Conservation (phyloP, 2,888 invertebrate genomes). For the Anoplius nigerrimus region DNA sequence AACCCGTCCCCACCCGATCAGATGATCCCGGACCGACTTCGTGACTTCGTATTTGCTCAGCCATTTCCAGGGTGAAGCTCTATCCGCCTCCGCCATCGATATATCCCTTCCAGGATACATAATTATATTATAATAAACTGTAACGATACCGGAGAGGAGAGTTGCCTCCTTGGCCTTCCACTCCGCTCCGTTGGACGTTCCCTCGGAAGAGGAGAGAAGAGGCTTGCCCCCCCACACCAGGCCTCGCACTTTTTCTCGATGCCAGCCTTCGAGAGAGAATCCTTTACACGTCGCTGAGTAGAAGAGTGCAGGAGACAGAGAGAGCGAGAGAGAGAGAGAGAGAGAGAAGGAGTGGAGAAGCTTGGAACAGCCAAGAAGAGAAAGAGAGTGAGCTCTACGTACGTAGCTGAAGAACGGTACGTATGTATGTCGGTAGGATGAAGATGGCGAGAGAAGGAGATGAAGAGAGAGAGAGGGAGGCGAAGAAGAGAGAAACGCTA, state of each 20-base stretch:
- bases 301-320: slow-evolving; percentile 5
- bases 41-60: slow-evolving; percentile 74
- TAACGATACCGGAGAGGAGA: slow-evolving; percentile 68
- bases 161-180: slow-evolving; percentile 33
- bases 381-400: not conserved
- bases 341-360: not conserved
- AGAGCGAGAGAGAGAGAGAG: slow-evolving; percentile 10
- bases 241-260: slow-evolving; percentile 3
- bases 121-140: slow-evolving; percentile 75
- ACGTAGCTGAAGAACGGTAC: not conserved
- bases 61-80: slow-evolving; percentile 52
- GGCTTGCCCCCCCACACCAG: not conserved
- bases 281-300: slow-evolving; percentile 9
- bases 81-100: slow-evolving; percentile 62
- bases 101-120: slow-evolving; percentile 69
- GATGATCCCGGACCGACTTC: slow-evolving; percentile 67
- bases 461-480: slow-evolving; percentile 11
- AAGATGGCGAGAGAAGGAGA: slow-evolving; percentile 6
- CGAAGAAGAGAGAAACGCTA: not conserved
- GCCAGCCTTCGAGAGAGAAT: slow-evolving; percentile 5
- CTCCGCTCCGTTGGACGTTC: slow-evolving; percentile 30
- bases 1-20: slow-evolving; percentile 58
- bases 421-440: not conserved
- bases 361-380: no score
- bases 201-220: slow-evolving; percentile 5